Evolutionary conservation across 2,797 vertebrate species (phyloP), one percentile per base, ranked within the genome.

Genomic region (Gila robusta): DNA sequence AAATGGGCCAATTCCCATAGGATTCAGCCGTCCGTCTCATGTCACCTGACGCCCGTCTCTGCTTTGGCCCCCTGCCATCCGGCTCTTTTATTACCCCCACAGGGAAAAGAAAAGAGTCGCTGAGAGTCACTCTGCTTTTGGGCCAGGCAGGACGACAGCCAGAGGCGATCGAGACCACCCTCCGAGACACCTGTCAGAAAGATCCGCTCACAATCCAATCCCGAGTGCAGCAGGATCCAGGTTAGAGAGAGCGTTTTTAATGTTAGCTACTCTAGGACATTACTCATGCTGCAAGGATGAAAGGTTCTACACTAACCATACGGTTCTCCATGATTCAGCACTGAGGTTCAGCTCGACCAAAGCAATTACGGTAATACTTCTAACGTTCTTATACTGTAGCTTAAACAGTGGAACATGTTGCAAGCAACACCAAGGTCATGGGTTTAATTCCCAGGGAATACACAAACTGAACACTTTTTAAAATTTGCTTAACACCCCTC

Each of bases 51-150:
- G 74, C 84, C 85, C 74, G 49, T 81, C 56, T 78, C 59, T 78
- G 76, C 49, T 37, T 78, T 88, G 83, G 80, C 70, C 79, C 21
- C 77, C 83, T 85, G 79, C 86, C 78, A 84, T 79, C 54, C 59
- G 9, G 41, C 35, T 54, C 81, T 83, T 87, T 90, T 78, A 90
- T 87, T 81, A 79, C 87, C 84, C 80, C 80, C 83, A 54, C 37
- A 86, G 82, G 84, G 81, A 62, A 59, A 59, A 52, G 78, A 84
- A 86, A 81, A 64, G 76, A 85, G 79, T 56, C 21, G 56, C n/a
- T 32, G 77, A 21, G 72, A 79, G 26, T 17, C 39, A 39, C 77
- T 74, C 72, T 32, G 9, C 62, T 37, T n/a, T 72, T 78, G 59
- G 82, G 79, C 72, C 32, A 39, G 74, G 49, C 37, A 12, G 56